phyloP scores from a whole-genome alignment of 1,140 invertebrate genomes.

The Lordiphosa stackelbergi region DNA sequence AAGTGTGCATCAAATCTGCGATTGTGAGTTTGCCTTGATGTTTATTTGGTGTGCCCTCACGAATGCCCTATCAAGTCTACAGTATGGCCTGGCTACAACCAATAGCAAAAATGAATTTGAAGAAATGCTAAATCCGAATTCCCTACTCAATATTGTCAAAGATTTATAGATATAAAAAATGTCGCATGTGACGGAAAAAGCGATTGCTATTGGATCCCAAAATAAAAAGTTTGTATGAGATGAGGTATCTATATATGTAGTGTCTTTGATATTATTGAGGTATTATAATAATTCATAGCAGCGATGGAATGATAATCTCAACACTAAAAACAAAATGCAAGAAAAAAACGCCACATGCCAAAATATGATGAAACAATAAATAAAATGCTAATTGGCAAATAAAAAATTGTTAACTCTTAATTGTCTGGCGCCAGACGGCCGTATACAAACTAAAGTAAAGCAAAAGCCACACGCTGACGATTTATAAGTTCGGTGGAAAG shows the following conservation, averaged over 20 bases:
- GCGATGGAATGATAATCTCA: too few species aligned
- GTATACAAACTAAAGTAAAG: slow-evolving; percentile 36
- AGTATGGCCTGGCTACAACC: slow-evolving; percentile 2
- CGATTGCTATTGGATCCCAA: too few species aligned
- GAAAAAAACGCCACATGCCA: slow-evolving; percentile 21
- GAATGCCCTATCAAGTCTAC: slow-evolving; percentile 8
- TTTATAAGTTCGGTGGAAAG: slow-evolving; percentile 16
- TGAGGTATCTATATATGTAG: too few species aligned
- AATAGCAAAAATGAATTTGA: background rate
- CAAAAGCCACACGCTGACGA: slow-evolving; percentile 1
- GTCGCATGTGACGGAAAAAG: too few species aligned
- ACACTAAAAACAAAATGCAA: background rate
- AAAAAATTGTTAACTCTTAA: slow-evolving; percentile 51
- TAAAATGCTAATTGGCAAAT: slow-evolving; percentile 49
- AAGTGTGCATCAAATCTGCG: slow-evolving; percentile 13
- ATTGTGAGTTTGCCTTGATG: slow-evolving; percentile 11
- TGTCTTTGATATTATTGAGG: too few species aligned
- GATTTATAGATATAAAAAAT: too few species aligned
- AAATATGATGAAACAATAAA: slow-evolving; percentile 44
- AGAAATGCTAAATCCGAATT: background rate
- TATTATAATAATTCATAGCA: too few species aligned
- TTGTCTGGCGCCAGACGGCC: slow-evolving; percentile 59
- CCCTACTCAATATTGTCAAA: background rate
- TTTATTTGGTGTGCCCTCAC: slow-evolving; percentile 14
- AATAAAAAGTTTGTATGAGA: too few species aligned